Evolutionary conservation across 2,797 vertebrate species (phyloP).

Genomic region (Cynodonichthys magdalenae): DNA sequence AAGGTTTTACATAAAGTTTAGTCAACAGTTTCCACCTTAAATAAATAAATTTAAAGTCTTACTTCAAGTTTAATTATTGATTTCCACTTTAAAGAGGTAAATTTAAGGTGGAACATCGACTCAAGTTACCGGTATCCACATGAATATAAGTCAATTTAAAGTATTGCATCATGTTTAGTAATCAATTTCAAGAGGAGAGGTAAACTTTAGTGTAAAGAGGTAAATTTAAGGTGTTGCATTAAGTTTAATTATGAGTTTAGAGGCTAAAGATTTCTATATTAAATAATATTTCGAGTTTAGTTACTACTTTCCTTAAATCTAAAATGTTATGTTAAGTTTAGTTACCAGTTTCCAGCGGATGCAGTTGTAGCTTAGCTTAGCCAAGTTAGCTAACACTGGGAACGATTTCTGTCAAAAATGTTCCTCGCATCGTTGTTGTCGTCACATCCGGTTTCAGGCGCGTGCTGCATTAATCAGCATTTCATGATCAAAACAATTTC

Average conservation of each 20-base stretch:
- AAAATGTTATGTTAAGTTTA: background rate
- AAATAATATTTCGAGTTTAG: too few species aligned
- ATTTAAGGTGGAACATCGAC: too few species aligned
- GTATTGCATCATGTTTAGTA: too few species aligned
- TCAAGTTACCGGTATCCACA: too few species aligned
- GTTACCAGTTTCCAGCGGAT: slow-evolving; percentile 1
- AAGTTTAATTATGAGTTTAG: background rate
- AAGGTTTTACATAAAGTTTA: background rate
- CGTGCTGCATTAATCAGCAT: too few species aligned
- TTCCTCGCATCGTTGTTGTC: slow-evolving; percentile 39
- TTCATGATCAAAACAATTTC: background rate
- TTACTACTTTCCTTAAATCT: background rate
- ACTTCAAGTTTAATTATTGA: background rate
- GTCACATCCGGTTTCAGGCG: background rate
- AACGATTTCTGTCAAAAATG: background rate
- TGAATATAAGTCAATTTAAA: too few species aligned
- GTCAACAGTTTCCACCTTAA: background rate
- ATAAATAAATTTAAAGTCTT: background rate
- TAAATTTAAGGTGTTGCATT: background rate
- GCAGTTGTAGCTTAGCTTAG: slow-evolving; percentile 31
- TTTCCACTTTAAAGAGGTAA: background rate
- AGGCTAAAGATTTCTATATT: too few species aligned
- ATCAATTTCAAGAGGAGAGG: too few species aligned
- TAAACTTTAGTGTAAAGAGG: background rate
- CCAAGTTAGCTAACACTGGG: slow-evolving; percentile 38